Conservation (phyloP, 35 echinoderm and acorn worm species). For the Heliocidaris erythrogramma region DNA sequence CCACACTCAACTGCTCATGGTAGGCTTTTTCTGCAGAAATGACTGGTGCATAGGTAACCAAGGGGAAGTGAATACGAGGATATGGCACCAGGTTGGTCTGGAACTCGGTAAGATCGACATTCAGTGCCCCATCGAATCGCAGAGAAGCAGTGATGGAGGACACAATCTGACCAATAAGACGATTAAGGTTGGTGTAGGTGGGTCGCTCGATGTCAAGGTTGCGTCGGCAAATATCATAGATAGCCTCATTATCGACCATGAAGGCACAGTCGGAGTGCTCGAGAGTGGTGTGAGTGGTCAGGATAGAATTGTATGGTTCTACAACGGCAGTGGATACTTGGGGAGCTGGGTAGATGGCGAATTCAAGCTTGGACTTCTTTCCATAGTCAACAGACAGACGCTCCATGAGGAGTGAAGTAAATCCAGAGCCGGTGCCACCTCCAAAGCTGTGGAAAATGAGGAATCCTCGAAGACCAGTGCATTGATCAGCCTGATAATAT, state of each 20-base stretch:
- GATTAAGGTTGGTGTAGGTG: slow-evolving; percentile 95
- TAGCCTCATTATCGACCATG: slow-evolving; percentile 95
- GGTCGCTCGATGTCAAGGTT: slow-evolving; percentile 93
- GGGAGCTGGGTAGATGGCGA: slow-evolving; percentile 88
- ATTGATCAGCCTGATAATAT: slow-evolving; percentile 75
- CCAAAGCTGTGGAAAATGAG: slow-evolving; percentile 95
- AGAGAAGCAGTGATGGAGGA: slow-evolving; percentile 93
- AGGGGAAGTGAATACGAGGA: slow-evolving; percentile 87
- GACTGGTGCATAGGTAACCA: slow-evolving; percentile 94
- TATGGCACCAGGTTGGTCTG: slow-evolving; percentile 96
- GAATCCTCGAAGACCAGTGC: slow-evolving; percentile 91
- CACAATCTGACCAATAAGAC: slow-evolving; percentile 92
- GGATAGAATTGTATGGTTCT: slow-evolving; percentile 94
- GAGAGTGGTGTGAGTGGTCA: slow-evolving; percentile 90
- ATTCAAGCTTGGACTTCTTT: slow-evolving; percentile 93
- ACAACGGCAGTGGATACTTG: slow-evolving; percentile 92
- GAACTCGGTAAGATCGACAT: slow-evolving; percentile 93
- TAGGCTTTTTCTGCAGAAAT: slow-evolving; percentile 99
- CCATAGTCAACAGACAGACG: slow-evolving; percentile 97
- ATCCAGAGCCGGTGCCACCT: slow-evolving; percentile 89
- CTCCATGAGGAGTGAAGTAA: slow-evolving; percentile 91
- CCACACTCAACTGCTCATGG: slow-evolving; percentile 94
- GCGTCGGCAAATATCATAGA: slow-evolving; percentile 93
- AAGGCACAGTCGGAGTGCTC: slow-evolving; percentile 96
- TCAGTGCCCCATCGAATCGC: slow-evolving; percentile 91